Base-by-base conservation (phyloP, 1,140 invertebrate genomes). In the Archegozetes longisetosus region DNA sequence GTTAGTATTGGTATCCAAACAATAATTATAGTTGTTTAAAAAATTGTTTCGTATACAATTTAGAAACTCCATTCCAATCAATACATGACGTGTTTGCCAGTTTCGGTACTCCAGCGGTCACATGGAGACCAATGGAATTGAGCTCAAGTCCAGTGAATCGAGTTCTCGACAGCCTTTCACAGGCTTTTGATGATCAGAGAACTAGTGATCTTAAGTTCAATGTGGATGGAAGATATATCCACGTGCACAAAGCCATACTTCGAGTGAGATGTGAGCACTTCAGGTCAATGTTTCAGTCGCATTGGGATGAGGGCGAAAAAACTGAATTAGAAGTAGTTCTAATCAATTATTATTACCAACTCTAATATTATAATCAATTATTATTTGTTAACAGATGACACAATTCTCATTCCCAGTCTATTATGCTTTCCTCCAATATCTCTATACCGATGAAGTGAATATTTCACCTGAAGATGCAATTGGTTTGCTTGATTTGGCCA, bases 311-410 rank as follows among this genome's bases (percentile, higher is more conserved):
- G 13, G 9, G 32, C 12, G 23, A 49, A 9, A 52, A 20, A 23
- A 51, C 28, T 27, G 22, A 55, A 3, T 65, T 63, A 22, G 17
- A 32, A 26, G 32, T 40, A 40, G 32, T 40, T 40, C 6, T 40
- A 40, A 40, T 17, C 32, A 40, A 40, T 40, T 9, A 53, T 52
- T 53, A 58, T n/a, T n/a, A 40, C 23, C 13, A 47, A 64, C 22
- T 48, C 57, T 49, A 50, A 14, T 1, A 53, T 20, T n/a, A 50
- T 20, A 6, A 52, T n/a, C n/a, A 9, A 47, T 28, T 22, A 3
- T 20, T n/a, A 48, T 32, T 61, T 53, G 32, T 62, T 62, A 0
- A 23, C 28, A 80, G 61, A 78, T 83, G 22, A 74, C 76, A 57
- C 75, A 81, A 4, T 58, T 50, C 24, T 58, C 57, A 4, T 58